These are phyloP conservation scores for Perognathus longimembris DNA, from an alignment of 2,113 vertebrate species.

Conservation along the genomic window DNA sequence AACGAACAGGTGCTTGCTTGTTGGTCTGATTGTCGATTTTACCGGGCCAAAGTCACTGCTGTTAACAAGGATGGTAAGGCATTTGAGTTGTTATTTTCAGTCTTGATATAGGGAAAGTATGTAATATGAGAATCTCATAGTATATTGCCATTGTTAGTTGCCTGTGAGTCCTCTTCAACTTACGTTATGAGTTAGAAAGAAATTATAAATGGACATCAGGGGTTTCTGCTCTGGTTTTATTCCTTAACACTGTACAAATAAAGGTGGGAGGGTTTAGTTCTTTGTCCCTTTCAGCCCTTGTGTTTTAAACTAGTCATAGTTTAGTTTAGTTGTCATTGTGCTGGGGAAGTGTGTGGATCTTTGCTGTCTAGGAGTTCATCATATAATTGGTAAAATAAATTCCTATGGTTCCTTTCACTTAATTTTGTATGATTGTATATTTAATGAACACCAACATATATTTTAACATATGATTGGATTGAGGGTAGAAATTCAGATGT, in stretches of 20 bases:
- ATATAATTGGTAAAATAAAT: constrained; percentile 16
- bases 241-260: background rate
- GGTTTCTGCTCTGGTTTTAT: background rate
- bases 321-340: background rate
- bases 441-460: constrained; percentile 4
- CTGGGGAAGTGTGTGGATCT: background rate
- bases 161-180: constrained; percentile 31
- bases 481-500: background rate
- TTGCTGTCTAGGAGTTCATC: constrained; percentile 40
- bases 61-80: constrained; percentile 96
- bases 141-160: constrained; percentile 57
- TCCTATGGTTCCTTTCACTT: constrained; percentile 27
- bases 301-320: constrained; percentile 44
- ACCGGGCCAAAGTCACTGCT: constrained; percentile 95
- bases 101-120: background rate
- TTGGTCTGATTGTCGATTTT: constrained; percentile 99
- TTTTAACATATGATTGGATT: constrained; percentile 26
- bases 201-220: constrained; percentile 49
- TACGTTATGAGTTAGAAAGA: constrained; percentile 35
- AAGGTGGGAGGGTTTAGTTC: background rate
- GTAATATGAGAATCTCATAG: constrained; percentile 31
- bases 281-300: constrained; percentile 32
- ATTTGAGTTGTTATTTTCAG: constrained; percentile 53
- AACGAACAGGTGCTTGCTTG: constrained; percentile 96
- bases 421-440: constrained; percentile 39